Percentiles rank a stretch among this genome's conserved stretches.
Conservation (phyloP, 2,113 vertebrate genomes). For the Dolichotis patagonum region DNA sequence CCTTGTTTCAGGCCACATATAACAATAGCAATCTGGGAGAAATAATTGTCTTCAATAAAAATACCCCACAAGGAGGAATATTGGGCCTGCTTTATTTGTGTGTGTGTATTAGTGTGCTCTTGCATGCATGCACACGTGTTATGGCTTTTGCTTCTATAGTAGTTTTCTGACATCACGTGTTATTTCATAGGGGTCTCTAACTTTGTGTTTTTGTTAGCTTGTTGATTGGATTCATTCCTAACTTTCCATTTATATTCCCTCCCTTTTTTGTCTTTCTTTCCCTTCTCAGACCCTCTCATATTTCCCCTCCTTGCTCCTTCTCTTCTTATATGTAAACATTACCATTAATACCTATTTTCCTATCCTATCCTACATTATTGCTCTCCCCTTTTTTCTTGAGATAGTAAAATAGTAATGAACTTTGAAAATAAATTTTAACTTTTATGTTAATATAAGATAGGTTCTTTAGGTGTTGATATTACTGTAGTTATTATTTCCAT, state of each 20-base stretch:
- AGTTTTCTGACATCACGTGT: not conserved
- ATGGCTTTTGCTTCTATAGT: not conserved
- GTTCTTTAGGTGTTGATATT: not conserved
- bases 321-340: not conserved
- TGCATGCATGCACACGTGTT: not conserved
- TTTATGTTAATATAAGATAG: not conserved
- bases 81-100: not conserved
- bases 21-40: not conserved
- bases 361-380: not conserved
- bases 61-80: not conserved
- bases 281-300: not conserved
- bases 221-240: not conserved
- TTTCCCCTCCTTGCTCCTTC: not conserved
- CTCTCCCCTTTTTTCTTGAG: not conserved
- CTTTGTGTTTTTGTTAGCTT: not conserved
- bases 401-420: not conserved
- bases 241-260: not conserved
- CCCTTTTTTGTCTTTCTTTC: not conserved
- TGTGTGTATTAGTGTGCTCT: not conserved
- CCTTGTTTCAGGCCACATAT: not conserved
- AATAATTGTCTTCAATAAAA: not conserved
- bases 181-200: not conserved
- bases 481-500: not conserved
- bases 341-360: not conserved
- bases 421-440: not conserved